Evolutionary conservation across 2,797 vertebrate genomes (phyloP).

Genomic region (Gephyroberyx darwinii): DNA sequence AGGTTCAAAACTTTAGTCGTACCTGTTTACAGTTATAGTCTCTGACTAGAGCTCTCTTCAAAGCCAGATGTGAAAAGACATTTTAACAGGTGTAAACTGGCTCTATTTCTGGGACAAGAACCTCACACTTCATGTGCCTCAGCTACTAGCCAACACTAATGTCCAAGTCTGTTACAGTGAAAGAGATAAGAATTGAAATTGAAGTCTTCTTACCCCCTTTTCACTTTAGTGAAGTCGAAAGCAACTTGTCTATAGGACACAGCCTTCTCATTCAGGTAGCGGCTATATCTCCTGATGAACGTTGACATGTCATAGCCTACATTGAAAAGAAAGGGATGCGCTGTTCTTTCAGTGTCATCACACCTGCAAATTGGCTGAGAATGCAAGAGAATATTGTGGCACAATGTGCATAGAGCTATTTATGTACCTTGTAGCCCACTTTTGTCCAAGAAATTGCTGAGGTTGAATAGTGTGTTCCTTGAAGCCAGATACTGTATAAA

Average conservation of each 20-base stretch:
- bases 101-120: no score
- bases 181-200: conserved; percentile 1
- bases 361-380: background rate
- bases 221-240: conserved; percentile 98
- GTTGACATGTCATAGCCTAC: conserved; percentile 95
- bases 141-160: background rate
- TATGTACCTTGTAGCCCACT: conserved; percentile 94
- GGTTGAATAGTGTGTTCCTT: conserved; percentile 96
- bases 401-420: background rate
- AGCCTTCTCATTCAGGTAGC: conserved; percentile 96
- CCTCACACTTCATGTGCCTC: background rate
- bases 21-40: no score
- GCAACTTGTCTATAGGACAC: conserved; percentile 97
- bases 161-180: background rate
- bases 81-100: no score
- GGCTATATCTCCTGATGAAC: conserved; percentile 93
- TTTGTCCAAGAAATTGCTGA: conserved; percentile 97
- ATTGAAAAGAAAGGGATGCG: conserved; percentile 33
- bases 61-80: background rate
- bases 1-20: no score
- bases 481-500: conserved; percentile 98
- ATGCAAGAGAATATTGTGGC: background rate
- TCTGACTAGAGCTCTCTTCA: background rate
- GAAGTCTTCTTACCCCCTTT: conserved; percentile 88
- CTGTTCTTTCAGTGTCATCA: conserved; percentile 1